These are phyloP conservation scores for Squalus acanthias DNA, from an alignment of 2,797 vertebrate species.

Conservation along the genomic window DNA sequence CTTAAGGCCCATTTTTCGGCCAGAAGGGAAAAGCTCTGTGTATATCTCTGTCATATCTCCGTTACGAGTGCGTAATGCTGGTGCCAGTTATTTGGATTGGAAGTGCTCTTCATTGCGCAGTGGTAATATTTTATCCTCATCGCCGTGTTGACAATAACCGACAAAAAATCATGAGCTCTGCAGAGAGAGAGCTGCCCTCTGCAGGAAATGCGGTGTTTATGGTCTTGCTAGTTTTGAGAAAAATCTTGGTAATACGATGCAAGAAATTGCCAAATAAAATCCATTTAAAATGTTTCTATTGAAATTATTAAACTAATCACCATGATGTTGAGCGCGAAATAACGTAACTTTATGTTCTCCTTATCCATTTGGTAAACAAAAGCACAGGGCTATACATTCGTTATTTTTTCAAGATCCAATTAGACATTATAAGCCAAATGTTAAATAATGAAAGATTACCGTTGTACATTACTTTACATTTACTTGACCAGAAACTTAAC, in stretches of 20 bases:
- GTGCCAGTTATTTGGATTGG: neutral
- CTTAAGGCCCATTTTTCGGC: too few species aligned
- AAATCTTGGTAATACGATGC: neutral
- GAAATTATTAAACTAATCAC: too few species aligned
- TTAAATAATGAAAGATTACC: too few species aligned
- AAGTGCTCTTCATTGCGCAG: neutral
- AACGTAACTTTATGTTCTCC: too few species aligned
- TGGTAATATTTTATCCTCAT: neutral
- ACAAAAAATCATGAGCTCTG: neutral
- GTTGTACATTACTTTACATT: too few species aligned
- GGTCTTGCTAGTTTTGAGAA: neutral
- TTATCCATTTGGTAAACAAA: too few species aligned
- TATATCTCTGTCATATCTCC: neutral
- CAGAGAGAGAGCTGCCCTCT: neutral
- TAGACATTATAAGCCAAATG: too few species aligned
- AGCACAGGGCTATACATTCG: too few species aligned
- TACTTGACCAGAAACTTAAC: too few species aligned
- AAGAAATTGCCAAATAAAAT: neutral
- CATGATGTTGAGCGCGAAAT: too few species aligned
- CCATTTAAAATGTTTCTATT: neutral
- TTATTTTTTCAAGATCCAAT: too few species aligned
- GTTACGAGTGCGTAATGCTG: neutral
- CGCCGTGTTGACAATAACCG: neutral
- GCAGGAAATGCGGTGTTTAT: neutral
- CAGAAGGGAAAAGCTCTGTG: neutral